A percentile compares a stretch with the other conserved stretches of the same genome.
Evolutionary conservation across 1,140 invertebrate species (phyloP).

Genomic region (Ruditapes philippinarum): DNA sequence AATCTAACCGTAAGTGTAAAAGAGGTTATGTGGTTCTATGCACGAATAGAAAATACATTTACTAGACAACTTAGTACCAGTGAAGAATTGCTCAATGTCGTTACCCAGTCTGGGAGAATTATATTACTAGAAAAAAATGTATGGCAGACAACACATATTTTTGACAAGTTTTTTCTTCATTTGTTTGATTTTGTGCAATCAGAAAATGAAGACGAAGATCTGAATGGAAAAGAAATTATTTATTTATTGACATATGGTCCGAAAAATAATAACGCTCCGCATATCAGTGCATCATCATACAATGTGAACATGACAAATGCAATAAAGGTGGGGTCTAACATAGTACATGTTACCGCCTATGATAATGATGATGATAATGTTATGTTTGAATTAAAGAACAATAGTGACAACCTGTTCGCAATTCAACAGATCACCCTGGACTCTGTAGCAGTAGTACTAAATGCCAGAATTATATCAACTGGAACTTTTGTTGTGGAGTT

Average conservation of each 20-base stretch:
- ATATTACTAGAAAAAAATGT: slow-evolving; percentile 62
- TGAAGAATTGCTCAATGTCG: slow-evolving; percentile 39
- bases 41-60: slow-evolving; percentile 56
- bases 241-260: slow-evolving; percentile 25
- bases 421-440: background rate
- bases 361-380: slow-evolving; percentile 35
- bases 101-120: slow-evolving; percentile 33
- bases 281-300: background rate
- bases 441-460: background rate
- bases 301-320: background rate
- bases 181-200: slow-evolving; percentile 55
- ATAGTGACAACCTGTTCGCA: background rate
- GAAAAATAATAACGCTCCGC: slow-evolving; percentile 26
- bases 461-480: background rate
- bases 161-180: slow-evolving; percentile 40
- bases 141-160: slow-evolving; percentile 63
- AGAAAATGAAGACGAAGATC: background rate
- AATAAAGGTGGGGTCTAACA: background rate
- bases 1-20: background rate
- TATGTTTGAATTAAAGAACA: background rate
- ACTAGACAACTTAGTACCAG: background rate
- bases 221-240: background rate
- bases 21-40: slow-evolving; percentile 44
- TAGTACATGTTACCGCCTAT: background rate
- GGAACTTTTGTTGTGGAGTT: background rate